A percentile compares a stretch with the other conserved stretches of the same genome.
Evolutionary conservation across 2,113 vertebrate species (phyloP).

Genomic region (Stictonetta naevosa): DNA sequence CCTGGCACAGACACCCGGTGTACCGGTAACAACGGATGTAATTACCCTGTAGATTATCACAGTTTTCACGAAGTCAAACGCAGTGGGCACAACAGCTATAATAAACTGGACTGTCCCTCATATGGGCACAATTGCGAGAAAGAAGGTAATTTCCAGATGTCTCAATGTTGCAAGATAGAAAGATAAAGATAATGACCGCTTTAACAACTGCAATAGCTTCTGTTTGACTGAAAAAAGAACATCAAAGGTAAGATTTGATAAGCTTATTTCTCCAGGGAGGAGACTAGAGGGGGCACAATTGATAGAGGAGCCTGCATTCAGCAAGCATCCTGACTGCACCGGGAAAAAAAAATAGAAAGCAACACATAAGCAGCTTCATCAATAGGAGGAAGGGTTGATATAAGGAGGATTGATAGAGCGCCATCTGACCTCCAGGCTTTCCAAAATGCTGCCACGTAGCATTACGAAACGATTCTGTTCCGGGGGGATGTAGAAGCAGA

Average conservation of each 20-base stretch:
- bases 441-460: not conserved
- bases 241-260: constrained; percentile 10
- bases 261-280: constrained; percentile 37
- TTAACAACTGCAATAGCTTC: not conserved
- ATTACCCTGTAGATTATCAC: not conserved
- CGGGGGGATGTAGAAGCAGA: not conserved
- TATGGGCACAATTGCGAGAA: not conserved
- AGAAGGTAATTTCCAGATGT: constrained; percentile 35
- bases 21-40: not conserved
- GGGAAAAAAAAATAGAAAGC: not conserved
- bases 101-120: constrained; percentile 1
- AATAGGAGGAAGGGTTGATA: not conserved
- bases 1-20: not conserved
- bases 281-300: not conserved
- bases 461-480: not conserved
- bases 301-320: not conserved
- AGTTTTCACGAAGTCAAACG: not conserved
- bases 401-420: not conserved
- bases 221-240: constrained; percentile 28
- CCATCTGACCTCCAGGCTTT: not conserved
- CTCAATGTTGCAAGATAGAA: not conserved
- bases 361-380: not conserved
- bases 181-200: not conserved
- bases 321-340: not conserved
- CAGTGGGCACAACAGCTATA: not conserved